Evolutionary conservation across 2,113 vertebrate species (phyloP).

Genomic region (Sphyrna mokarran): DNA sequence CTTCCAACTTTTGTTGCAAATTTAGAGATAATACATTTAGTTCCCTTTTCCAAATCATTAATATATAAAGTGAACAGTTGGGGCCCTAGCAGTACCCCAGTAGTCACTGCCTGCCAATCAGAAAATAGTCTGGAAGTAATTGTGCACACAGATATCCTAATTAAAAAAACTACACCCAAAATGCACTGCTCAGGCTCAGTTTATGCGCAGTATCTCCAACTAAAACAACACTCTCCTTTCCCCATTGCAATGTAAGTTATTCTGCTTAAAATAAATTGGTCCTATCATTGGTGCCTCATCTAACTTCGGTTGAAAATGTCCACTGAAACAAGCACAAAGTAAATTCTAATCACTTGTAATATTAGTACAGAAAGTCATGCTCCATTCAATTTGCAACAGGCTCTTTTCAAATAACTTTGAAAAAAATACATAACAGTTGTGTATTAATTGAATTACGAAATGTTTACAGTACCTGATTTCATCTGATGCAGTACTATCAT

Average conservation of each 20-base stretch:
- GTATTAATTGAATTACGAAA: not conserved
- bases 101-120: no score
- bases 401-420: not conserved
- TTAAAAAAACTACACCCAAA: not conserved
- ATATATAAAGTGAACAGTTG: no score
- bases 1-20: no score
- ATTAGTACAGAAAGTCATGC: not conserved
- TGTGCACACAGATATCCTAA: not conserved
- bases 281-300: not conserved
- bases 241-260: not conserved
- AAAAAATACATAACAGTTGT: not conserved
- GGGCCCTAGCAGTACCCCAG: no score
- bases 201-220: not conserved
- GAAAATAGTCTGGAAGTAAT: no score
- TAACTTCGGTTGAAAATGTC: not conserved
- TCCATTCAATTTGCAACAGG: not conserved
- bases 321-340: not conserved
- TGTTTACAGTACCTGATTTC: conserved; percentile 75
- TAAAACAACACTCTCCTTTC: not conserved
- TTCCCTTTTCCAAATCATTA: no score
- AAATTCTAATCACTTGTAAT: not conserved
- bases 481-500: conserved; percentile 83
- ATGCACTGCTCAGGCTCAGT: not conserved
- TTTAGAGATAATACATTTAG: no score
- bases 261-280: not conserved